Evolutionary conservation across 1,140 invertebrate species (phyloP).

Genomic region (Pachypeltis micranthus): DNA sequence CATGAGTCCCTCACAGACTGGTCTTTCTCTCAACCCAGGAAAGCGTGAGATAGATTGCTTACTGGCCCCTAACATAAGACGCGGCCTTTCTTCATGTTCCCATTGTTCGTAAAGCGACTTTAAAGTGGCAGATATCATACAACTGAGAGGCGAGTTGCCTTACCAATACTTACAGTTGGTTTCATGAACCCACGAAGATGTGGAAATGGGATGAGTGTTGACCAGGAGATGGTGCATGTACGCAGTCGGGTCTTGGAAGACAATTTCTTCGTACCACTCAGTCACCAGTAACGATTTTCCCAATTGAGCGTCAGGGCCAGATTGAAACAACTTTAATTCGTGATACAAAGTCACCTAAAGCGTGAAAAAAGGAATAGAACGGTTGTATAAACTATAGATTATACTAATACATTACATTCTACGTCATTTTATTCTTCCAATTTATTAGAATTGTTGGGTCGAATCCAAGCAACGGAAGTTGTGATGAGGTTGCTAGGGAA

Average conservation of each 20-base stretch:
- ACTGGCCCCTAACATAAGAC: neutral
- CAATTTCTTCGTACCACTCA: conserved; percentile 94
- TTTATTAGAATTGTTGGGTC: no score
- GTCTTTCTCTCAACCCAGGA: no score
- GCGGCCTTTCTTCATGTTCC: neutral
- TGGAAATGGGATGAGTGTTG: conserved; percentile 58
- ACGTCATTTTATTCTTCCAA: no score
- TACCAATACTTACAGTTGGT: conserved; percentile 85
- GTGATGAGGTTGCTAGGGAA: no score
- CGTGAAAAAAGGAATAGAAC: no score
- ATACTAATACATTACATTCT: no score
- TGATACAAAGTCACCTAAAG: conserved; percentile 89
- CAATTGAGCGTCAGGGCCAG: conserved; percentile 45
- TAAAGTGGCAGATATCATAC: neutral
- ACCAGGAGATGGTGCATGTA: conserved; percentile 82
- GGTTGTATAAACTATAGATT: no score
- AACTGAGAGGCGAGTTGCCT: neutral
- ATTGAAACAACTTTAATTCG: conserved; percentile 89
- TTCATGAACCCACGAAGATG: conserved; percentile 69
- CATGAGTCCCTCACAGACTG: no score
- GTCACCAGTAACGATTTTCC: conserved; percentile 75
- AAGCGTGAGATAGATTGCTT: no score
- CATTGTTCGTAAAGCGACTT: neutral
- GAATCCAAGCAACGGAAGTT: no score
- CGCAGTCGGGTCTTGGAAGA: conserved; percentile 91